Evolutionary conservation across 2,797 vertebrate species (phyloP), one percentile per base, ranked within the genome.

Genomic region (Sebastes steindachneri): DNA sequence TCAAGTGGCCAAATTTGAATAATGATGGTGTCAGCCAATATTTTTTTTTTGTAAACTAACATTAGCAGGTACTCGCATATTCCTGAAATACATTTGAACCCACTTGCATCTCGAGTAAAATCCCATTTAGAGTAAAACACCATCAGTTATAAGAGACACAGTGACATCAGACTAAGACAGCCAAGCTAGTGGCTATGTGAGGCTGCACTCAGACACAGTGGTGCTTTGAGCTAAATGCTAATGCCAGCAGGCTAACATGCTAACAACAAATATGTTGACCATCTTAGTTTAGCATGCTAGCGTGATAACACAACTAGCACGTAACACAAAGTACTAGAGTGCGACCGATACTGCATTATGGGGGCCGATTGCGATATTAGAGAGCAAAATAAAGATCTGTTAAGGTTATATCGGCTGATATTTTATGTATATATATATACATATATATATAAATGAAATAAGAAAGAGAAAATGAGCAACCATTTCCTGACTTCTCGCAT

Each of bases 1-100:
- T 74, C 53, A 65, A 80, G 62, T 55, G 29, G 9, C 15, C 23
- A 69, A 23, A 62, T 74, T 55, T 69, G 19, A 65, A 55, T 48
- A 73, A 64, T 76, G 71, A 54, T 9, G 15, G 66, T 33, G 29
- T 68, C 63, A 73, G 68, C 25, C 48, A 55, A 70, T 62, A 33
- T 33, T 12, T 25, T 63, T 73, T 37, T 77, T 53, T 57, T 53
- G 26, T 65, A 57, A 71, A 65, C 58, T 31, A 41, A 58, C 41
- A 65, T 77, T 55, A 70, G 60, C 69, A 74, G 74, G 55, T 71
- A 15, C 54, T 65, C 17, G 6, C 26, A 81, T 41, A 37, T 67
- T 72, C n/a, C 62, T 60, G 28, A 81, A 69, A 65, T 14, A 31
- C n/a, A 59, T 59, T 63, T 65, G 28, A 74, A 63, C 31, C 19